These are phyloP conservation scores for Melanotaenia trifasciata DNA, from an alignment of 2,797 vertebrate species.

Conservation along the genomic window DNA sequence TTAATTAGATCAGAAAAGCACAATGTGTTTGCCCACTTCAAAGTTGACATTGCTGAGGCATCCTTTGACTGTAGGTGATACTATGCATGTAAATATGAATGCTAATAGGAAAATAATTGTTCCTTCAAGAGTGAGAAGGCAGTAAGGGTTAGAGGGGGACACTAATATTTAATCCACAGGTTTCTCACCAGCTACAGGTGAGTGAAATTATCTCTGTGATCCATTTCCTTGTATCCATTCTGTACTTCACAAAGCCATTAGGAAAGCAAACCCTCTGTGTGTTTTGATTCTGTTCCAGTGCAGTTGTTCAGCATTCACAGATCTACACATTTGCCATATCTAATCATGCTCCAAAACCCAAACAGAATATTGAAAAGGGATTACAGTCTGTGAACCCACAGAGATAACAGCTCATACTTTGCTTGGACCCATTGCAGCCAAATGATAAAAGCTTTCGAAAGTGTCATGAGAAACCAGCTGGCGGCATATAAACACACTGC, in stretches of 20 bases:
- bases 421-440: constrained; percentile 57
- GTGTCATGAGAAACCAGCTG: constrained; percentile 52
- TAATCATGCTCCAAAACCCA: constrained; percentile 53
- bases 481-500: constrained; percentile 14
- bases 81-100: constrained; percentile 46
- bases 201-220: constrained; percentile 1
- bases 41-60: constrained; percentile 58
- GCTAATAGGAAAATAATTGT: constrained; percentile 53
- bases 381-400: constrained; percentile 57
- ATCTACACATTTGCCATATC: constrained; percentile 49
- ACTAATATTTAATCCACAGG: constrained; percentile 41
- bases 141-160: constrained; percentile 22
- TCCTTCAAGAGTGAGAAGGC: constrained; percentile 16
- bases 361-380: constrained; percentile 60
- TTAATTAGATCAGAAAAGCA: constrained; percentile 83
- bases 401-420: constrained; percentile 60
- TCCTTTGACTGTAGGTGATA: constrained; percentile 42
- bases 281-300: constrained; percentile 8
- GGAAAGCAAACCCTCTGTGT: constrained; percentile 4
- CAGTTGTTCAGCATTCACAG: constrained; percentile 32
- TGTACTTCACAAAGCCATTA: constrained; percentile 19
- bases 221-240: constrained; percentile 12
- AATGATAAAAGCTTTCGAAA: constrained; percentile 55
- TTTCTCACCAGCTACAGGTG: constrained; percentile 40
- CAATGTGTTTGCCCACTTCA: constrained; percentile 76